A percentile compares a stretch with the other conserved stretches of the same genome.
Conservation (phyloP, 1,140 invertebrate genomes). For the Pentalonia nigronervosa region DNA sequence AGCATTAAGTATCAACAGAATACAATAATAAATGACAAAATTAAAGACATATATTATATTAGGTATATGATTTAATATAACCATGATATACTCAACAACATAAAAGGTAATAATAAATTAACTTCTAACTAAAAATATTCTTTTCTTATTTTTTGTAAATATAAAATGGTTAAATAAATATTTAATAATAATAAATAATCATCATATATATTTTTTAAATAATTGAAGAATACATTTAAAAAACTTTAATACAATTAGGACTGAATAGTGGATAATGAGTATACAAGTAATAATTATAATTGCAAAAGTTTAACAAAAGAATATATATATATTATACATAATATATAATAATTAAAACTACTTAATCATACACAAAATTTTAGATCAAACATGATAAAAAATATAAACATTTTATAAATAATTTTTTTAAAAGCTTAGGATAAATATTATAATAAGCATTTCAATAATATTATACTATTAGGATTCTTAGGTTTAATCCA, state of each 20-base stretch:
- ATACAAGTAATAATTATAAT: background rate
- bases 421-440: background rate
- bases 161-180: conserved; percentile 27
- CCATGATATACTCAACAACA: conserved; percentile 47
- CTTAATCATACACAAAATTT: background rate
- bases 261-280: conserved; percentile 7
- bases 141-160: background rate
- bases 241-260: conserved; percentile 7
- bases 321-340: background rate
- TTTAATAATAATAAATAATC: conserved; percentile 11
- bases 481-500: background rate
- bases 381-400: conserved; percentile 10
- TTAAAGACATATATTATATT: conserved; percentile 26
- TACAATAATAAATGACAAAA: background rate
- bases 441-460: background rate
- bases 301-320: background rate
- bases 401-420: background rate
- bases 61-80: conserved; percentile 28
- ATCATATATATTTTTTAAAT: conserved; percentile 11
- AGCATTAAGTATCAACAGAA: background rate
- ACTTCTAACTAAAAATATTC: conserved; percentile 10
- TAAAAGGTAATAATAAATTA: conserved; percentile 47
- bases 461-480: background rate
- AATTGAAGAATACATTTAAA: background rate
- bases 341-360: background rate